Evolutionary conservation across 2,797 vertebrate species (phyloP), one percentile per base, ranked within the genome.

Genomic region (Choloepus didactylus): DNA sequence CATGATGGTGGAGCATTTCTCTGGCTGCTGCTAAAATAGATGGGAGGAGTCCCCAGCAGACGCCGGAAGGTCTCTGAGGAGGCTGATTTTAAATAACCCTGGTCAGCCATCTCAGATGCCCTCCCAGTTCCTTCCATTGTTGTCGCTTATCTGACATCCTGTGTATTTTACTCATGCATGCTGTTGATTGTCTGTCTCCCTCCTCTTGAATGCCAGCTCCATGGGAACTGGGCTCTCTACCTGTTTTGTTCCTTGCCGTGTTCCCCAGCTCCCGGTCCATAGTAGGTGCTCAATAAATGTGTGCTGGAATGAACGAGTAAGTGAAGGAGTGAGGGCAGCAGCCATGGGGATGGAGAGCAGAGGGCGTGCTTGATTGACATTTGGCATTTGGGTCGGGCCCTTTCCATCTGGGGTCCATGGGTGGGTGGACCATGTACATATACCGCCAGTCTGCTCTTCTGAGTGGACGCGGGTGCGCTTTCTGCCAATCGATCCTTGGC

Each of bases 391-490:
- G 5, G 1, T 76, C 4, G 35, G 35, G 44, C 16, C 23, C n/a
- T 19, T 75, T 60, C 79, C 60, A 16, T 31, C 77, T n/a, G 84
- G 59, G 85, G 44, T 59, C 82, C 3, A 25, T 59, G 79, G 81
- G 62, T 44, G 80, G 83, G 3, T 11, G 25, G 21, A 19, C 66
- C 41, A 2, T 14, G 1, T 0, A 0, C 23, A 0, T n/a, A 49
- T 18, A 14, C 46, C 5, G 23, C 16, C 54, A 15, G n/a, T 70
- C 1, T 15, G 44, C 44, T 49, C 72, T 56, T 51, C 25, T 2
- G 23, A 9, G 35, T n/a, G 81, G 81, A 64, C 1, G 9, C 6
- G 1, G 11, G 29, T 6, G 0, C 1, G 6, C 59, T 11, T 62
- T 31, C 15, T 29, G 91, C 70, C 69, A n/a, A 0, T 56, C 44